Base-by-base conservation (phyloP, 2,797 vertebrate species). In the Delichon dasypus region DNA sequence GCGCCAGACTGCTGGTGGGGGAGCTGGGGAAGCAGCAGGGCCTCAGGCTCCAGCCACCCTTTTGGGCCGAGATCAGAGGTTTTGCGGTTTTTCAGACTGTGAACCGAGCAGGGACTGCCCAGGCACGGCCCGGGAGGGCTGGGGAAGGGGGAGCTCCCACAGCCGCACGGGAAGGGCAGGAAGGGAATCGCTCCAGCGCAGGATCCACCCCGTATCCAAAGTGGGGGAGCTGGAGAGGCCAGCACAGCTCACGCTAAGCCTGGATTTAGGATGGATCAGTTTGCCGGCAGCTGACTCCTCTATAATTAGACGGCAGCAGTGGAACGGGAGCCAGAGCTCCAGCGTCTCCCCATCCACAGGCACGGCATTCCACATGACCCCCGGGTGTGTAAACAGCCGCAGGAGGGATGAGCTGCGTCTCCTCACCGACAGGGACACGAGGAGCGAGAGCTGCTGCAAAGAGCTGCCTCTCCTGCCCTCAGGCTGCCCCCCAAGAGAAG, bases 251-350 rank as follows among this genome's bases (percentile, higher is more conserved):
- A 4, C 14, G 4, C 22, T 79, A 38, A 91, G 83, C 86, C 90
- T 61, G 90, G 90, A 84, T 90, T 95, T 83, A 25, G 83, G 88
- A 14, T 8, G 88, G 94, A 90, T 95, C 93, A 61, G 50, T 91
- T 86, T 86, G 65, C 72, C 6, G 0, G 75, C 92, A 96, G 92
- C 85, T 95, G 95, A 89, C 88, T 91, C 42, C 86, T 85, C 95
- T 95, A 91, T 90, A 95, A 95, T 96, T 95, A 95, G 94, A 76
- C 0, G 4, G 77, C n/a, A n/a, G 91, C 8, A 1, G 40, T 2
- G 4, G 7, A 62, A n/a, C 0, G 0, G 68, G 79, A 91, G 88
- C 78, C 93, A 88, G 55, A 54, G 64, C 78, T 89, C 88, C 75
- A 47, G 2, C 54, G 23, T 16, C 48, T 68, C 83, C 79, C 91